A percentile compares a stretch with the other conserved stretches of the same genome.
Conservation (phyloP, 2,113 vertebrate species). For the Jaculus jaculus region DNA sequence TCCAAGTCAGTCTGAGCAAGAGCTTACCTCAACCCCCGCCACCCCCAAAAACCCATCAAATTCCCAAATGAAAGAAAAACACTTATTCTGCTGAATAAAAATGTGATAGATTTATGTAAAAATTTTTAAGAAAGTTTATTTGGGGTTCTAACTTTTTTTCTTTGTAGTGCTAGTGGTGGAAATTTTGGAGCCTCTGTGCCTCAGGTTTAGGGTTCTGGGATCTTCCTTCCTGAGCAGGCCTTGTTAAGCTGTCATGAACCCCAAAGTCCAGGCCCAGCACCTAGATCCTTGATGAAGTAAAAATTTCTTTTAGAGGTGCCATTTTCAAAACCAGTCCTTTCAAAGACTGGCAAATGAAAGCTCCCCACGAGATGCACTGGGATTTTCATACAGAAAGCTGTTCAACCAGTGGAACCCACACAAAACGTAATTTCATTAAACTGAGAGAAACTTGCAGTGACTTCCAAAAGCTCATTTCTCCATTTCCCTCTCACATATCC, state of each 20-base stretch:
- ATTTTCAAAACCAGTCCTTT: background rate
- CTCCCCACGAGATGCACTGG: background rate
- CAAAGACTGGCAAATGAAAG: background rate
- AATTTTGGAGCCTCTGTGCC: background rate
- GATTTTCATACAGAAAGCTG: background rate
- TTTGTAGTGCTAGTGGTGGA: background rate
- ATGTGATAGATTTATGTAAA: background rate
- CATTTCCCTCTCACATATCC: background rate
- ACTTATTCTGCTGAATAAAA: constrained; percentile 30
- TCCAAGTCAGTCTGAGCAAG: no score
- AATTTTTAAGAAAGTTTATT: constrained; percentile 35
- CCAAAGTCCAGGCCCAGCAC: background rate
- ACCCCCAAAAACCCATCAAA: background rate
- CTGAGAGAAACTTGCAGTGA: background rate
- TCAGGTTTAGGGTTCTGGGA: background rate
- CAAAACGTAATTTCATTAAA: background rate
- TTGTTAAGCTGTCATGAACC: background rate
- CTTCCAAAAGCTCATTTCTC: background rate
- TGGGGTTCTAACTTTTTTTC: constrained; percentile 18
- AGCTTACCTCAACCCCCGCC: no score
- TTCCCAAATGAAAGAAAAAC: constrained; percentile 40
- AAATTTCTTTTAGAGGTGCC: constrained; percentile 47
- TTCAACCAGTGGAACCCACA: background rate
- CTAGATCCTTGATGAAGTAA: background rate
- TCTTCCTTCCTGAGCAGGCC: constrained; percentile 31